phyloP scores from a whole-genome alignment of 2,113 vertebrate species.

The Sminthopsis crassicaudata region DNA sequence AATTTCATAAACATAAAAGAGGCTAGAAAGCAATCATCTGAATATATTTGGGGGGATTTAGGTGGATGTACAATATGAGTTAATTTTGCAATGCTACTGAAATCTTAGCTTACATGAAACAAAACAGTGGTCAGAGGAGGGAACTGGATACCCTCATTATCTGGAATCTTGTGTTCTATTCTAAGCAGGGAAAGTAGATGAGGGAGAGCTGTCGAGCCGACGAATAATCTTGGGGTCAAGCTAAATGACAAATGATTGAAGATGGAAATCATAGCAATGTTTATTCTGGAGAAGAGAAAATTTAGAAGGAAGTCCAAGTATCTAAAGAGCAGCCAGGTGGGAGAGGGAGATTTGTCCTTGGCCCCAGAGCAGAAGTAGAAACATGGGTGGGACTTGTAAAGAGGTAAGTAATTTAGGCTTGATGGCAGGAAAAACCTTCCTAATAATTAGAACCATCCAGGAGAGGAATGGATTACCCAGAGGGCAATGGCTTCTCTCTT shows the following conservation, averaged over 20 bases:
- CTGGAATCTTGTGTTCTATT: neutral
- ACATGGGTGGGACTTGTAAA: neutral
- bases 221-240: neutral
- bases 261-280: neutral
- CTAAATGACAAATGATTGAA: neutral
- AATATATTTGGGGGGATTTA: neutral
- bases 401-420: neutral
- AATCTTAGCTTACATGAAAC: neutral
- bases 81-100: too few relatives aligned
- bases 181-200: neutral
- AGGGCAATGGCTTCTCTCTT: neutral
- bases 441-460: neutral
- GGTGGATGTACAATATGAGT: neutral
- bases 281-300: neutral
- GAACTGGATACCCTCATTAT: neutral
- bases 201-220: neutral
- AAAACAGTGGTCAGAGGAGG: neutral
- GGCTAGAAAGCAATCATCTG: neutral
- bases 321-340: neutral
- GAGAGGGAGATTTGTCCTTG: neutral
- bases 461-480: neutral
- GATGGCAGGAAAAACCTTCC: neutral
- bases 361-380: neutral
- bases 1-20: neutral
- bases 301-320: neutral